Evolutionary conservation across 2,888 invertebrate species (phyloP).

Genomic region (Atrina japonica): DNA sequence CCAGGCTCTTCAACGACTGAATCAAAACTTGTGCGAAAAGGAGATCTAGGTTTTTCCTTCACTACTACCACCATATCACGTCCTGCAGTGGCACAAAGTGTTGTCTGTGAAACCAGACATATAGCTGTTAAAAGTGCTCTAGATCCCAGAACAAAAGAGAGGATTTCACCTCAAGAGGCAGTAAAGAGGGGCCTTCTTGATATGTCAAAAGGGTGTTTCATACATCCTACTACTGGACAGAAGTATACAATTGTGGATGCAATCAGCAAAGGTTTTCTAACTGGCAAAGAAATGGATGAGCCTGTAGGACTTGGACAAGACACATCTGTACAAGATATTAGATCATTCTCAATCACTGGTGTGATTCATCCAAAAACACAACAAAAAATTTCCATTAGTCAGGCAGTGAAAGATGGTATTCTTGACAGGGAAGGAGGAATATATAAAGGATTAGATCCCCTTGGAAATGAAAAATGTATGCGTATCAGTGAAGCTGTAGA

Average conservation of each 20-base stretch:
- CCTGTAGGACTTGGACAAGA: slow-evolving; percentile 86
- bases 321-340: slow-evolving; percentile 82
- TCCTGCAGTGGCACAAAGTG: slow-evolving; percentile 64
- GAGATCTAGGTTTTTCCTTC: slow-evolving; percentile 66
- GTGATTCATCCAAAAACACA: slow-evolving; percentile 94
- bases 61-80: slow-evolving; percentile 72
- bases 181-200: slow-evolving; percentile 92
- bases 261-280: slow-evolving; percentile 89
- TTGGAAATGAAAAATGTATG: slow-evolving; percentile 86
- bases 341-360: slow-evolving; percentile 90
- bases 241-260: slow-evolving; percentile 90
- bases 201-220: slow-evolving; percentile 83
- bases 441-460: slow-evolving; percentile 82
- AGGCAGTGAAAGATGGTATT: slow-evolving; percentile 86
- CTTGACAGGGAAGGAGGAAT: slow-evolving; percentile 85
- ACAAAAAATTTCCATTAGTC: slow-evolving; percentile 87
- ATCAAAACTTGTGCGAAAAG: slow-evolving; percentile 61
- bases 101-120: slow-evolving; percentile 73
- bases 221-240: slow-evolving; percentile 89
- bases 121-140: slow-evolving; percentile 73
- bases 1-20: slow-evolving; percentile 61
- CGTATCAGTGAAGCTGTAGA: slow-evolving; percentile 92
- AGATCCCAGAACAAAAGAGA: slow-evolving; percentile 80
- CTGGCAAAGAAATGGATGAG: slow-evolving; percentile 90
- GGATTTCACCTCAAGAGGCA: slow-evolving; percentile 85